Conservation (phyloP, 2,888 invertebrate genomes). For the Lochmaea capreae region DNA sequence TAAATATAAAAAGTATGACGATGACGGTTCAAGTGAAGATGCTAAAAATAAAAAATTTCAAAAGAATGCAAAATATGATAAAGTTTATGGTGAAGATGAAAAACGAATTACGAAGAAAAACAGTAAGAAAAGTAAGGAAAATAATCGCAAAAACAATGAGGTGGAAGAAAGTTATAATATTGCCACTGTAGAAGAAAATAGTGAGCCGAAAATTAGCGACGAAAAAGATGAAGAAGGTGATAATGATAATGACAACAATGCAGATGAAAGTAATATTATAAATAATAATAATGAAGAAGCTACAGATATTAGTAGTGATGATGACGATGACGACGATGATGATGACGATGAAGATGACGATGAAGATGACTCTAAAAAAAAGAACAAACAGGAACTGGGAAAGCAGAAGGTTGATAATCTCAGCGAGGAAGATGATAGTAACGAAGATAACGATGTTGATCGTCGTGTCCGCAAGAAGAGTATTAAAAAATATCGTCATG, state of each 20-base stretch:
- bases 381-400: constrained; percentile 9
- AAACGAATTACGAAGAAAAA: background rate
- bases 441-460: constrained; percentile 44
- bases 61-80: background rate
- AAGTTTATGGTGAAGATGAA: background rate
- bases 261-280: constrained; percentile 13
- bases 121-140: background rate
- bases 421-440: constrained; percentile 37
- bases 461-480: constrained; percentile 32
- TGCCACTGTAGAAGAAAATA: constrained; percentile 40
- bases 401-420: constrained; percentile 15
- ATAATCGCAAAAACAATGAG: background rate
- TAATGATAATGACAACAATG: constrained; percentile 16
- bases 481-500: constrained; percentile 58
- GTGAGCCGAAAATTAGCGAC: constrained; percentile 5
- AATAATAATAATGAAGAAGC: constrained; percentile 15
- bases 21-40: background rate
- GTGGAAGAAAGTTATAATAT: constrained; percentile 30
- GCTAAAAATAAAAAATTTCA: background rate
- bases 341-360: constrained; percentile 36
- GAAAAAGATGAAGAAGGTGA: constrained; percentile 26
- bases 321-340: constrained; percentile 35
- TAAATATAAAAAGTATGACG: background rate
- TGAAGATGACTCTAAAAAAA: constrained; percentile 5
- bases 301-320: constrained; percentile 35